phyloP scores from a whole-genome alignment of 2,113 vertebrate genomes.

The Epinephelus fuscoguttatus region DNA sequence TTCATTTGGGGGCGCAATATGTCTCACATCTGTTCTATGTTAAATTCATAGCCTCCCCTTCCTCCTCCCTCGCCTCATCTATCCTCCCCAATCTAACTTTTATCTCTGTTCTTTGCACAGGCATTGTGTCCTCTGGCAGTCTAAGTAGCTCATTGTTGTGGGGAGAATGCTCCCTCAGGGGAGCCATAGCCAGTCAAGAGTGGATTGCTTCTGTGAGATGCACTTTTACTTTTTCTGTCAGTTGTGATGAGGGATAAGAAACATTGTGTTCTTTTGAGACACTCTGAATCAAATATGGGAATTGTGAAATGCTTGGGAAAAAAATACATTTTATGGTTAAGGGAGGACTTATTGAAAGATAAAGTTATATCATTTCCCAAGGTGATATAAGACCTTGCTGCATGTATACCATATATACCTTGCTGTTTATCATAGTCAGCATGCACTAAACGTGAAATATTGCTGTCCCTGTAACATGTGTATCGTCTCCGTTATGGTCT shows the following conservation, averaged over 20 bases:
- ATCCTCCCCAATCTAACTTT: conserved; percentile 58
- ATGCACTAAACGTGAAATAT: conserved; percentile 54
- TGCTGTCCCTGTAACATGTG: conserved; percentile 21
- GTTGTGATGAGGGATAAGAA: conserved; percentile 71
- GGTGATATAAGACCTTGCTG: conserved; percentile 46
- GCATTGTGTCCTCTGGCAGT: conserved; percentile 75
- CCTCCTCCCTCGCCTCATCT: conserved; percentile 38
- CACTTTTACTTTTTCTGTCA: conserved; percentile 73
- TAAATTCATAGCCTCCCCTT: conserved; percentile 59
- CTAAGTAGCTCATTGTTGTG: conserved; percentile 80
- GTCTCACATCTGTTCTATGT: conserved; percentile 59
- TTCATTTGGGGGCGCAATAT: conserved; percentile 30
- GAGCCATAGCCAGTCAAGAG: conserved; percentile 71
- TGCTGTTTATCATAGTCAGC: conserved; percentile 60
- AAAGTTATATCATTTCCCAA: conserved; percentile 46
- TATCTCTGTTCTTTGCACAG: conserved; percentile 71
- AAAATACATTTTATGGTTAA: conserved; percentile 29
- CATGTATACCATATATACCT: conserved; percentile 10
- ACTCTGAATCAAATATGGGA: conserved; percentile 59
- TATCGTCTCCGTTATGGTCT: neutral
- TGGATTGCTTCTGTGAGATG: conserved; percentile 71
- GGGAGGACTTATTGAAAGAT: conserved; percentile 43
- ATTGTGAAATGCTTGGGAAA: conserved; percentile 42
- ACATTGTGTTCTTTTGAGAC: conserved; percentile 63
- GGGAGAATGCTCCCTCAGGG: conserved; percentile 62